A percentile compares a stretch with the other conserved stretches of the same genome.
Evolutionary conservation across 2,797 vertebrate species (phyloP).

Genomic region (Pangasius macronema): DNA sequence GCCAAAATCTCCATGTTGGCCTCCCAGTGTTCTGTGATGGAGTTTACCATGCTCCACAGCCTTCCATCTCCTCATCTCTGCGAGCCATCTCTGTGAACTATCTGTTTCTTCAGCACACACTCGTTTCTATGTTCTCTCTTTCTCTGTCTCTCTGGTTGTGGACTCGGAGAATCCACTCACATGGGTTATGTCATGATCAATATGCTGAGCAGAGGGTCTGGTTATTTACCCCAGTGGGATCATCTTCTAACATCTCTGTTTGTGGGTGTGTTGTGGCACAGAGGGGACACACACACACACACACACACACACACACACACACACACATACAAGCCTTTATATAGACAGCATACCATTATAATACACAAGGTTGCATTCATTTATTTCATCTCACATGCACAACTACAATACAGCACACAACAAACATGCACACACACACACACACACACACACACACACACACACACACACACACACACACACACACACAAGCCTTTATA

Average conservation of each 20-base stretch:
- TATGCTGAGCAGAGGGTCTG: conserved; percentile 49
- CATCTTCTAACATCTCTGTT: conserved; percentile 49
- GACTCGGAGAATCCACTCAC: conserved; percentile 50
- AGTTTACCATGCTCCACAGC: conserved; percentile 51
- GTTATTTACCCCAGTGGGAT: conserved; percentile 60
- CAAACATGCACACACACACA: conserved; percentile 32
- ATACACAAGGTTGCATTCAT: not conserved
- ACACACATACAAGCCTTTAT: conserved; percentile 1
- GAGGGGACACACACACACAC: conserved; percentile 4
- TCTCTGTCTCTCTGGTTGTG: conserved; percentile 35
- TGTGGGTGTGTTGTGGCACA: conserved; percentile 13
- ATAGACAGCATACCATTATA: not conserved
- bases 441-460: conserved; percentile 7
- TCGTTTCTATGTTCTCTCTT: conserved; percentile 4
- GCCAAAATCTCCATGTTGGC: conserved; percentile 48
- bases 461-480: conserved; percentile 16
- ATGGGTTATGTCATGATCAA: conserved; percentile 56
- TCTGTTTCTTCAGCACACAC: conserved; percentile 48
- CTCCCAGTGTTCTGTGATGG: conserved; percentile 47
- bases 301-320: conserved; percentile 13
- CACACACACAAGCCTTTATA: not conserved
- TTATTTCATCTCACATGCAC: not conserved
- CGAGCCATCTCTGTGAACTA: conserved; percentile 40
- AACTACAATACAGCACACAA: not conserved
- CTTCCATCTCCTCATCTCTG: conserved; percentile 52